Evolutionary conservation across 2,797 vertebrate genomes (phyloP), one percentile per base, ranked within the genome.

Genomic region (Moxostoma hubbsi): DNA sequence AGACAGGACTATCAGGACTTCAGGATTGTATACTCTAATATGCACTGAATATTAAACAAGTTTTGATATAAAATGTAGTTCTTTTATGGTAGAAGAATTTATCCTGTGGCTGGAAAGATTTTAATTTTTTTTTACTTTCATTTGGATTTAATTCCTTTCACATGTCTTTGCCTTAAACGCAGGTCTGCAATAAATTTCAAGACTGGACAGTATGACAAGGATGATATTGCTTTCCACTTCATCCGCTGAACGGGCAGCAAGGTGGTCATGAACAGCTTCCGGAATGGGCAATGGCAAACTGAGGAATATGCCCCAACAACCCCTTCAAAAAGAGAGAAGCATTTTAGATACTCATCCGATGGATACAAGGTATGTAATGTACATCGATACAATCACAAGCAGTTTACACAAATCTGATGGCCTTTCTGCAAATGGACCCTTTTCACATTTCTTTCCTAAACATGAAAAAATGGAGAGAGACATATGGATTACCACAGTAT

Each of bases 141-240:
- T 12, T n/a, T 61, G 4, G 8, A 15, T 9, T 53, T 4, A 5
- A 5, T 6, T 51, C 5, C 5, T 63, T 53, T 16, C 6, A 15
- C 9, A 1, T 12, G 9, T 2, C 12, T 15, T 70, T 15, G 55
- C 43, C 7, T 63, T 57, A 0, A 1, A 4, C 43, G 36, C 5
- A 84, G 82, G 1, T 84, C 81, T 71, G 6, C 0, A 7, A 13
- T 84, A 4, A 70, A 81, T 53, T 77, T 82, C 10, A 49, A 68
- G 12, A 54, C 58, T 12, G 80, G 75, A 6, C 18, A 9, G 2
- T 13, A 45, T 55, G 10, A 13, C 2, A 49, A 8, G 1, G 11
- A 80, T 63, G 83, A 81, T 59, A 57, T 9, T 6, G 81, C 77
- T 46, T 81, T 85, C 10, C 81, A 78, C 9, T 85, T 74, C 49